Evolutionary conservation across 2,797 vertebrate species (phyloP).

Genomic region (Synaphobranchus kaupii): DNA sequence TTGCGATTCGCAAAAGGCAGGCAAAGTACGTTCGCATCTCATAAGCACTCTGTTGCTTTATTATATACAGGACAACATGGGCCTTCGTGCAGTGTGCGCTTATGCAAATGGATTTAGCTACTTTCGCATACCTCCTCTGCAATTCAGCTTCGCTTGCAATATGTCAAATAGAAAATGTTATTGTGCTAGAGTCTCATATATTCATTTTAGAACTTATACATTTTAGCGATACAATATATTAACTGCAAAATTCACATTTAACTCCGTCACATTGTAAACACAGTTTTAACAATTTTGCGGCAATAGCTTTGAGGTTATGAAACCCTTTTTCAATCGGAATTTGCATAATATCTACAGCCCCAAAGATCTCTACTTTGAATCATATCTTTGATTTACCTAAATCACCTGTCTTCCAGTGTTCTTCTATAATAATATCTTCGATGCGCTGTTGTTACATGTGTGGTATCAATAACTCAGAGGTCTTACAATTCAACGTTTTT

Average conservation of each 20-base stretch:
- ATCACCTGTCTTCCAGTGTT: constrained; percentile 66
- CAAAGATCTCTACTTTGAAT: constrained; percentile 52
- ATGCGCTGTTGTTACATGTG: constrained; percentile 58
- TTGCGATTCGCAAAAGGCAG: constrained; percentile 47
- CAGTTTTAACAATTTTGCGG: constrained; percentile 68
- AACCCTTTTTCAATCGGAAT: constrained; percentile 69
- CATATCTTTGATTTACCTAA: constrained; percentile 72
- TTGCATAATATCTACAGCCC: constrained; percentile 65
- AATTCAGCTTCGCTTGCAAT: constrained; percentile 45
- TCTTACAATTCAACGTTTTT: constrained; percentile 42
- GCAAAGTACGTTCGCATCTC: constrained; percentile 45
- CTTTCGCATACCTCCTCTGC: constrained; percentile 46
- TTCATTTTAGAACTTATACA: constrained; percentile 66
- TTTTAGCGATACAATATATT: constrained; percentile 73
- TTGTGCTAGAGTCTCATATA: constrained; percentile 41
- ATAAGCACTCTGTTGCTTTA: background rate
- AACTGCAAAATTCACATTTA: constrained; percentile 73
- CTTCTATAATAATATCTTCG: constrained; percentile 66
- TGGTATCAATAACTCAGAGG: constrained; percentile 60
- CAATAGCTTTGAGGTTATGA: constrained; percentile 75
- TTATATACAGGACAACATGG: background rate
- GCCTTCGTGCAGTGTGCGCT: constrained; percentile 26
- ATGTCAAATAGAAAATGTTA: constrained; percentile 51
- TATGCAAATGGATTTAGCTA: constrained; percentile 42
- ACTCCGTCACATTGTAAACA: constrained; percentile 70